A percentile compares a stretch with the other conserved stretches of the same genome.
Conservation (phyloP, 2,888 invertebrate genomes). For the Crioceris asparagi region DNA sequence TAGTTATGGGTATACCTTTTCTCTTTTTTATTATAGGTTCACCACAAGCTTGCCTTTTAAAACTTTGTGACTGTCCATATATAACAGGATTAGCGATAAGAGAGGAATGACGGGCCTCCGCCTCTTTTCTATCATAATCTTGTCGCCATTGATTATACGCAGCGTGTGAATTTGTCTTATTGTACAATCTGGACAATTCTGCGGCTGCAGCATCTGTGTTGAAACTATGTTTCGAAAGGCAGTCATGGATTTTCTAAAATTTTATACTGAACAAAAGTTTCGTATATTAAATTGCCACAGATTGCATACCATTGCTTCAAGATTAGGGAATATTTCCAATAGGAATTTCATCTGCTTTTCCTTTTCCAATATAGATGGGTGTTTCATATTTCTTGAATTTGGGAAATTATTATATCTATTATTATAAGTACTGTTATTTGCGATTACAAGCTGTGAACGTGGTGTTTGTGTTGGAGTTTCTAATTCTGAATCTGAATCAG, state of each 20-base stretch:
- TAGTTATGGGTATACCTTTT: constrained; percentile 19
- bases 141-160: constrained; percentile 29
- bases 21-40: constrained; percentile 19
- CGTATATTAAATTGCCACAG: neutral
- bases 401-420: constrained; percentile 17
- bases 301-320: constrained; percentile 45
- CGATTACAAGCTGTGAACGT: constrained; percentile 9
- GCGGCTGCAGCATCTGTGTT: constrained; percentile 47
- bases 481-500: constrained; percentile 46
- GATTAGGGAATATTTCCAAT: constrained; percentile 50
- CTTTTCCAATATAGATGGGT: constrained; percentile 37
- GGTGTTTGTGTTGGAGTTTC: constrained; percentile 18
- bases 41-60: constrained; percentile 19
- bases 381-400: constrained; percentile 23
- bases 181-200: constrained; percentile 36
- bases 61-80: constrained; percentile 14
- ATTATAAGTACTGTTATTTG: constrained; percentile 14
- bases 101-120: constrained; percentile 29
- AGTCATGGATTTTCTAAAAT: constrained; percentile 44
- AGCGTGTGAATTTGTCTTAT: constrained; percentile 16
- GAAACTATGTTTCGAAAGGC: constrained; percentile 44
- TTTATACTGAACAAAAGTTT: neutral
- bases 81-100: constrained; percentile 12
- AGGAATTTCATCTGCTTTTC: constrained; percentile 52
- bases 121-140: constrained; percentile 35